A percentile compares a stretch with the other conserved stretches of the same genome.
Conservation (phyloP, 1,140 invertebrate species). For the Brachionus manjavacas region DNA sequence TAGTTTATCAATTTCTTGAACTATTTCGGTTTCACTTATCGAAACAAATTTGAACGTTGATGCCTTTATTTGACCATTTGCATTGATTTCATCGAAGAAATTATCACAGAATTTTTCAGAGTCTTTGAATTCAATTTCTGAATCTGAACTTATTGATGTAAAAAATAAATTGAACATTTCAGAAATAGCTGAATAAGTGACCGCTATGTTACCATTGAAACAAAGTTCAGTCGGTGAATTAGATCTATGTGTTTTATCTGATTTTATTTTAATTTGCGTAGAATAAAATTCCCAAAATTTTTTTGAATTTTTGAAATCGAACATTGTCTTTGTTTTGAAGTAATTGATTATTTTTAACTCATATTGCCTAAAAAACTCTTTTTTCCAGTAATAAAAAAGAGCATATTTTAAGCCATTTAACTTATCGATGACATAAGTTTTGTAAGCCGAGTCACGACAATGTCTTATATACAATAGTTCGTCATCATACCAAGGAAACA, state of each 20-base stretch:
- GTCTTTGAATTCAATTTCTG: neutral
- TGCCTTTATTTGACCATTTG: no score
- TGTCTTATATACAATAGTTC: neutral
- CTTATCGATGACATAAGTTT: neutral
- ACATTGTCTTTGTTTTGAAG: neutral
- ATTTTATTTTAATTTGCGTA: neutral
- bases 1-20: neutral
- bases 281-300: constrained; percentile 23
- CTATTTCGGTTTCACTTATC: neutral
- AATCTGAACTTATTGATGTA: neutral
- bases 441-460: neutral
- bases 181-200: neutral
- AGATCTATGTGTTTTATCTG: neutral
- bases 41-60: no score
- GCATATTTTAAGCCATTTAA: neutral
- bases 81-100: neutral
- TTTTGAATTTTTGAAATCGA: constrained; percentile 10
- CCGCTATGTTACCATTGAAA: neutral
- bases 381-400: neutral
- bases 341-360: constrained; percentile 2
- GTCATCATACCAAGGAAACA: neutral
- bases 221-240: neutral
- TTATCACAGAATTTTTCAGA: neutral
- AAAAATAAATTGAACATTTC: constrained; percentile 14
- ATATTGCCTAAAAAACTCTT: neutral